Conservation (phyloP, 2,888 invertebrate genomes). For the Cosmorhoe ocellata region DNA sequence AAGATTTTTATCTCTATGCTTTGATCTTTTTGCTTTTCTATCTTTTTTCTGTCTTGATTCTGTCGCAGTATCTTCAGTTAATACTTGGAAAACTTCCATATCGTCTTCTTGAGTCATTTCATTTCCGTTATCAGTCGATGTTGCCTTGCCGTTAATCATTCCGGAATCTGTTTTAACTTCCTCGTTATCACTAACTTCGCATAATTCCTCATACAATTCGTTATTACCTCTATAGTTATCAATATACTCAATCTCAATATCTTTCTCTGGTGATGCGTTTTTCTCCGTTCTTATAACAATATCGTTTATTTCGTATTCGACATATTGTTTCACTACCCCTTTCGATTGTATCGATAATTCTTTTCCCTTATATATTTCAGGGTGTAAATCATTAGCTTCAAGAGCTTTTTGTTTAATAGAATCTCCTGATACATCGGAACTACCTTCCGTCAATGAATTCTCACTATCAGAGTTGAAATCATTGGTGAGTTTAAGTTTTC, state of each 20-base stretch:
- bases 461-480: conserved; percentile 5
- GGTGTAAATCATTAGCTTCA: background rate
- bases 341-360: conserved; percentile 4
- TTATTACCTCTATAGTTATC: conserved; percentile 10
- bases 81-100: conserved; percentile 5
- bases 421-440: no score
- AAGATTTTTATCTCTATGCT: no score
- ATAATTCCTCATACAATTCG: conserved; percentile 7
- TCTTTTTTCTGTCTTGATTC: background rate
- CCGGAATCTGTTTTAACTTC: background rate
- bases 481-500: conserved; percentile 1
- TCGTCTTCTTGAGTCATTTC: background rate
- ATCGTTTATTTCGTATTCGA: conserved; percentile 10
- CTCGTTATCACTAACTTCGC: conserved; percentile 14
- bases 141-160: no score
- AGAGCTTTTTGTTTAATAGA: no score
- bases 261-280: background rate
- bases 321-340: conserved; percentile 5
- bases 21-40: background rate
- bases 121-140: background rate
- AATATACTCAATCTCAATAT: conserved; percentile 14
- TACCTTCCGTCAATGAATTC: background rate
- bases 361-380: conserved; percentile 3
- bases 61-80: background rate
- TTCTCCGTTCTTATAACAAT: conserved; percentile 13